Evolutionary conservation across 2,113 vertebrate species (phyloP), one percentile per base, ranked within the genome.

Genomic region (Erythrocercus mccallii): DNA sequence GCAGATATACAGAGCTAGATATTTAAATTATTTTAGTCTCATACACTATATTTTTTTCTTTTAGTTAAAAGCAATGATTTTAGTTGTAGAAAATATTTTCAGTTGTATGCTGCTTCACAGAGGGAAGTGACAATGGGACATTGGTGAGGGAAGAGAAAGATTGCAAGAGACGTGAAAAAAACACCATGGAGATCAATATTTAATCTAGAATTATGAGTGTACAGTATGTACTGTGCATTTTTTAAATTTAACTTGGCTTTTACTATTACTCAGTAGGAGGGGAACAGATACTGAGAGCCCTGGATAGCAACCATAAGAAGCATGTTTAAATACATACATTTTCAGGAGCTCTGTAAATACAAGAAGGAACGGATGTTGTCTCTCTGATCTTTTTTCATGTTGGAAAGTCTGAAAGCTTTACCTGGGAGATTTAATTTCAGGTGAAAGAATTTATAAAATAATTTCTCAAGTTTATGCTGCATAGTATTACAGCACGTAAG

Each of bases 241-340:
- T 91, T 96, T 81, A 96, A 90, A 96, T 96, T 93, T 96, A 96
- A 90, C 95, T 96, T 95, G 92, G 86, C 95, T 95, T 95, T 96
- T 96, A 81, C 88, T 88, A 92, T 97, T 94, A 94, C 61, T 88
- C 90, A 88, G 94, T 96, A 95, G 95, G 95, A 96, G 88, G 88
- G 64, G 53, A 92, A 86, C 90, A 95, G 93, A 95, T 90, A 94
- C 69, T 45, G 85, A 88, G 56, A 81, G 48, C 65, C 70, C 80
- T 93, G 92, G 93, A 92, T 93, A 92, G 93, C 86, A 96, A 96
- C 80, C 65, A 88, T 88, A 93, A 71, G 82, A 88, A 86, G 18
- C 15, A 40, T 86, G 57, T 81, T 93, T 95, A 93, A 96, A 88
- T 92, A 93, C 81, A 91, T 40, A 73, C 66, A 86, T 90, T 96